Evolutionary conservation across 2,888 invertebrate species (phyloP), one percentile per base, ranked within the genome.

Genomic region (Agrotis clavis): DNA sequence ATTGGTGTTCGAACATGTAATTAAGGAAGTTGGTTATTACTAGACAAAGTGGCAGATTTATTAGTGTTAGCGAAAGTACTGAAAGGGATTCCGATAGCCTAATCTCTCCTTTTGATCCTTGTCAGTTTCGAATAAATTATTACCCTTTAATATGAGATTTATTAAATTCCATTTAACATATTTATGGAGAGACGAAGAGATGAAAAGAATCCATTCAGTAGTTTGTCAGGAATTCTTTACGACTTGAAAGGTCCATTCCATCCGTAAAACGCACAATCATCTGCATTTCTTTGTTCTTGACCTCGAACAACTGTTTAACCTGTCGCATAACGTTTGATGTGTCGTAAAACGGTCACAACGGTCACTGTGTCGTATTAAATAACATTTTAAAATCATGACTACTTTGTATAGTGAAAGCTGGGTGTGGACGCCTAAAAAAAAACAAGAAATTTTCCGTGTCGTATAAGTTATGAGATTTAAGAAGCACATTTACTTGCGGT

Each of bases 331-430:
- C 88, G 89, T 88, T 83, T 88, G 83, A 88, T 84, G 88, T 87
- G 87, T 86, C 74, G 65, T 81, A 90, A 89, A 87, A 88, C 88
- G 93, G 92, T 91, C 91, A 94, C 90, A 87, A 88, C 88, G 93
- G 92, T 91, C 91, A 94, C 90, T 91, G 86, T 92, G 92, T 88
- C 91, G 89, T 90, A 92, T 94, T 93, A 92, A 94, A 92, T 92
- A 94, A 94, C 88, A 90, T 81, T 91, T 91, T 88, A 92, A 79
- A 90, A 93, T 90, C 90, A 90, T 90, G 84, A 89, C 91, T 88
- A 89, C 90, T 85, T 86, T 82, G 77, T 82, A 54, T 61, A 93
- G 94, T 93, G 94, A 94, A 94, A 94, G 94, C 91, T 88, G 86
- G 76, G 75, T 81, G 84, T 84, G 87, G 85, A 87, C 88, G 86